A percentile compares a stretch with the other conserved stretches of the same genome.
phyloP scores from a whole-genome alignment of 2,888 invertebrate genomes.

The Orchesellides sinensis region DNA sequence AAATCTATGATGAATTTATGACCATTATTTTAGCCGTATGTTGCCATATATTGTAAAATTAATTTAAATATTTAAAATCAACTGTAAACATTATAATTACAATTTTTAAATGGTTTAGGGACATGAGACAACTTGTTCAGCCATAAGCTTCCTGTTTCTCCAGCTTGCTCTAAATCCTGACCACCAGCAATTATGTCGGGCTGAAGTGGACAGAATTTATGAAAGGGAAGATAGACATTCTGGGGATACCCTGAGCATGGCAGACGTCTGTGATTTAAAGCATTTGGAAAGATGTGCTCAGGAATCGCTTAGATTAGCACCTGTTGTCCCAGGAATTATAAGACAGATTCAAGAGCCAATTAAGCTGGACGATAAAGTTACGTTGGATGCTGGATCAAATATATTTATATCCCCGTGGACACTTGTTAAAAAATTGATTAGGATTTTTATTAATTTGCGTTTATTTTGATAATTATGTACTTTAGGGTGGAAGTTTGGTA shows the following conservation, averaged over 20 bases:
- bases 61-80: not conserved
- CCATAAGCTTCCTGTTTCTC: not conserved
- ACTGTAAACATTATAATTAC: too few species aligned
- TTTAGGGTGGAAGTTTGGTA: too few species aligned
- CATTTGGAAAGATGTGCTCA: not conserved
- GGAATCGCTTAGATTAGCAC: too few species aligned
- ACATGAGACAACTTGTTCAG: not conserved
- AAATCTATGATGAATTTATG: not conserved
- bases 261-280: not conserved
- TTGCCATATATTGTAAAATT: not conserved
- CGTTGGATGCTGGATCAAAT: too few species aligned
- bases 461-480: too few species aligned
- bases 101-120: too few species aligned
- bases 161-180: not conserved
- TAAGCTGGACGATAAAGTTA: too few species aligned
- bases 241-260: not conserved
- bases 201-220: not conserved
- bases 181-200: not conserved
- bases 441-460: too few species aligned
- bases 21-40: not conserved
- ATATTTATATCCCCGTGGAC: too few species aligned
- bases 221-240: not conserved
- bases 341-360: too few species aligned
- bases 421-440: too few species aligned
- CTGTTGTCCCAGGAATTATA: too few species aligned